Conservation (phyloP, 2,888 invertebrate species). For the Loripinus fragilis region DNA sequence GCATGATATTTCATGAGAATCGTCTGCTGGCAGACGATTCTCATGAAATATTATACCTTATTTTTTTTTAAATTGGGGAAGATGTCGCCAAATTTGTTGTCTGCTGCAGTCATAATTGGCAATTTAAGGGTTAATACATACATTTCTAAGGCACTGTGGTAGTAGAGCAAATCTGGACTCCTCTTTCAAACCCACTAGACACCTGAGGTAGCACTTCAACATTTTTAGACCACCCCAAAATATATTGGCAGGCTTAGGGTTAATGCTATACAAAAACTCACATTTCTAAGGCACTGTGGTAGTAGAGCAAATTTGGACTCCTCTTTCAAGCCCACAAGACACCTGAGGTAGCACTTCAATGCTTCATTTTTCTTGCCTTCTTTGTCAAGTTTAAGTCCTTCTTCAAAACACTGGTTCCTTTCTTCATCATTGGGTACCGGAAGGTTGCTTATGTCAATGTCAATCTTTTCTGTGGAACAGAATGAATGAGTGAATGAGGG, state of each 20-base stretch:
- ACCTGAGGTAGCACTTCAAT: conserved; percentile 76
- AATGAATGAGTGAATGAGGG: background rate
- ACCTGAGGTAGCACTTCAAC: conserved; percentile 76
- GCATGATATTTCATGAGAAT: too few relatives aligned
- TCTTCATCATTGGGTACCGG: conserved; percentile 57
- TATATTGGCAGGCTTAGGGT: too few relatives aligned
- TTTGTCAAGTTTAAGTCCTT: conserved; percentile 68
- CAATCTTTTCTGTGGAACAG: background rate
- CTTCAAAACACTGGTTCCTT: conserved; percentile 73
- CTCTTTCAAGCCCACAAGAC: conserved; percentile 72
- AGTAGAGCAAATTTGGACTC: conserved; percentile 73
- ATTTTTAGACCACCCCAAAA: too few relatives aligned
- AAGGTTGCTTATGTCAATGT: conserved; percentile 40
- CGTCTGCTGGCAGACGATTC: too few relatives aligned
- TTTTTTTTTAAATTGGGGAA: too few relatives aligned
- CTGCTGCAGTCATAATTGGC: too few relatives aligned
- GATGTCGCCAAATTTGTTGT: too few relatives aligned
- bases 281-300: conserved; percentile 80
- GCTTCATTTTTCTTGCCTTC: conserved; percentile 68
- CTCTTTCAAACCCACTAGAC: conserved; percentile 72
- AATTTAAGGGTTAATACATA: too few relatives aligned
- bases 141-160: conserved; percentile 80
- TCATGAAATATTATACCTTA: too few relatives aligned
- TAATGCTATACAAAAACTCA: too few relatives aligned
- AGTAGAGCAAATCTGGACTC: conserved; percentile 73